Evolutionary conservation across 2,113 vertebrate genomes (phyloP).

Genomic region (Phycodurus eques): DNA sequence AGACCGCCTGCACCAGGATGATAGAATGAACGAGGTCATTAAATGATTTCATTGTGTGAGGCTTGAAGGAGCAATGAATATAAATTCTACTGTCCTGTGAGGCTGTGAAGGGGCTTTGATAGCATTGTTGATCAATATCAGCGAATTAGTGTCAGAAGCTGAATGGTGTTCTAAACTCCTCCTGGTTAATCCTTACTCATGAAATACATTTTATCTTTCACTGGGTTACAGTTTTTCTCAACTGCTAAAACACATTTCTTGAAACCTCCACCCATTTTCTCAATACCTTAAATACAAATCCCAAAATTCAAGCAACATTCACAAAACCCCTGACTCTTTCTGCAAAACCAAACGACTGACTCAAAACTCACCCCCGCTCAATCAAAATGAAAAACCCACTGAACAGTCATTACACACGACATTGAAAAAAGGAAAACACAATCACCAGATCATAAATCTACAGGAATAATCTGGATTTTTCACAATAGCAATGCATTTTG

Average conservation of each 20-base stretch:
- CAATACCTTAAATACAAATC: no score
- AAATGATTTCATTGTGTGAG: constrained; percentile 32
- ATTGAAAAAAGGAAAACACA: no score
- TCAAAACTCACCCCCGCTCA: no score
- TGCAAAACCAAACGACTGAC: no score
- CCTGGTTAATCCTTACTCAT: constrained; percentile 4
- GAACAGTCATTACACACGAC: no score
- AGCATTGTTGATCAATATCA: constrained; percentile 42
- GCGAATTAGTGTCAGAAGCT: constrained; percentile 13
- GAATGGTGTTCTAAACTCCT: constrained; percentile 23
- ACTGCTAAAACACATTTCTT: background rate
- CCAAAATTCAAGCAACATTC: no score
- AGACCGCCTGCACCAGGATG: constrained; percentile 15
- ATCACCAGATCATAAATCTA: no score
- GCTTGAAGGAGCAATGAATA: constrained; percentile 47
- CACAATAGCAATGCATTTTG: no score
- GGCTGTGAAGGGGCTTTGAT: constrained; percentile 24
- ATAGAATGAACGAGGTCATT: constrained; percentile 28
- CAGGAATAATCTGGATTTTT: no score
- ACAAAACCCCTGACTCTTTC: no score
- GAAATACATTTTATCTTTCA: constrained; percentile 23
- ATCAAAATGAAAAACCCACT: no score
- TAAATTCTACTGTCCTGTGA: constrained; percentile 37
- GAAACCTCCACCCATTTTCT: background rate
- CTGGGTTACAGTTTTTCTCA: background rate